Percentiles rank a stretch among this genome's conserved stretches.
These are phyloP conservation scores for Lycaena phlaeas DNA, from an alignment of 2,888 invertebrate genomes.

Conservation along the genomic window DNA sequence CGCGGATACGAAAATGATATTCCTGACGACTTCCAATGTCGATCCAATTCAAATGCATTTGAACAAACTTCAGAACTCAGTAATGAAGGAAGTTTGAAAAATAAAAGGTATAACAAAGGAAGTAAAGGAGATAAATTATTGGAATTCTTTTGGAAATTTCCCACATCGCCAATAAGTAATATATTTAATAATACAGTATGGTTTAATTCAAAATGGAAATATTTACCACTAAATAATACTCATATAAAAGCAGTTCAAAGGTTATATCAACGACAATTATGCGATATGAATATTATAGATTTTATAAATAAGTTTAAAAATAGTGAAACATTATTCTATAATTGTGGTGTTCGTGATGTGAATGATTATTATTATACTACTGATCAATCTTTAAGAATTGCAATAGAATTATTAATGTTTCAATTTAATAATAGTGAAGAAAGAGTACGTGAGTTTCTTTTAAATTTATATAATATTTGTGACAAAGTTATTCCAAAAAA, in stretches of 20 bases:
- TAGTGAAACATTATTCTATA: conserved; percentile 7
- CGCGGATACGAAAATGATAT: conserved; percentile 11
- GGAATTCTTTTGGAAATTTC: conserved; percentile 17
- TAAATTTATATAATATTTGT: background rate
- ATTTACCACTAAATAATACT: conserved; percentile 14
- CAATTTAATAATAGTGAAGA: too few species aligned
- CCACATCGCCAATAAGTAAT: conserved; percentile 22
- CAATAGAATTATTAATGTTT: conserved; percentile 1
- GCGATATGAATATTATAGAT: conserved; percentile 1
- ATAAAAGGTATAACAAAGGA: conserved; percentile 7
- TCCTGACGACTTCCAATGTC: conserved; percentile 11
- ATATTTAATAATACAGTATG: conserved; percentile 14
- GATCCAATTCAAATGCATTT: conserved; percentile 13
- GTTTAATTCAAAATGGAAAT: conserved; percentile 12
- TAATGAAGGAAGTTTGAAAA: conserved; percentile 2
- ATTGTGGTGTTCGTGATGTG: conserved; percentile 13
- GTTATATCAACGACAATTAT: conserved; percentile 10
- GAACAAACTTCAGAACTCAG: conserved; percentile 4
- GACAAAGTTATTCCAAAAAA: background rate
- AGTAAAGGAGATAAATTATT: conserved; percentile 18
- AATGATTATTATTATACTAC: conserved; percentile 16
- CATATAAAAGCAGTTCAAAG: conserved; percentile 10
- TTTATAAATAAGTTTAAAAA: conserved; percentile 7
- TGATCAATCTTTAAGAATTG: conserved; percentile 6
- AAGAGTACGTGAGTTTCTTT: conserved; percentile 7